Evolutionary conservation across 2,888 invertebrate species (phyloP), one percentile per base, ranked within the genome.

Genomic region (Catocala sponsa): DNA sequence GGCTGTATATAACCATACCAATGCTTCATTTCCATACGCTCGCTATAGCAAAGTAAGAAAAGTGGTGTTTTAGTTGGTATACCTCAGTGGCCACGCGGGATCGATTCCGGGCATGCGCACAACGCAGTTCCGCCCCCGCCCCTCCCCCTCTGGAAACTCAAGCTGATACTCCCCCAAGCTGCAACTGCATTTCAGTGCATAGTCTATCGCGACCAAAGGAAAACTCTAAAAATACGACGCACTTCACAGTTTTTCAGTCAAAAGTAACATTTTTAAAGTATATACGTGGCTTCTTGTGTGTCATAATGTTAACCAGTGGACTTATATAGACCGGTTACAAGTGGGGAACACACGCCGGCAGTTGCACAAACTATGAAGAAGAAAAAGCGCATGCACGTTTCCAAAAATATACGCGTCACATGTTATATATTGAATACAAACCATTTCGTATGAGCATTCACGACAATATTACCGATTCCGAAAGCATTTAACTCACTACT

Each of bases 131-230:
- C 89, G 77, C 82, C 80, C 83, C 76, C 78, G 78, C 68, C 63
- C 58, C 64, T 43, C 64, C 65, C 61, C 65, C 74, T 67, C 84
- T 81, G 76, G 75, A 82, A 83, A 87, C 84, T 82, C 84, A 6
- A 84, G 81, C 71, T 76, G 76, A 76, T 76, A 64, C 65, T 52
- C 55, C 76, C 76, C 72, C 65, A 68, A 63, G 79, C 82, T 93
- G 93, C 94, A 92, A 91, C 89, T 94, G 94, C 94, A 94, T 82
- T 91, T 82, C 92, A 94, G 93, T 94, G 94, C 94, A 94, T 86
- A 81, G 84, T 78, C 80, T 84, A 85, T 83, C 92, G 89, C 85
- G 83, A 83, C 79, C 78, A 82, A 82, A 71, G 80, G 84, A 81
- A 86, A 84, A 78, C 81, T 77, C 68, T 80, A 78, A 84, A 86